phyloP scores from a whole-genome alignment of 2,888 invertebrate species.

The Octodonta nipae region DNA sequence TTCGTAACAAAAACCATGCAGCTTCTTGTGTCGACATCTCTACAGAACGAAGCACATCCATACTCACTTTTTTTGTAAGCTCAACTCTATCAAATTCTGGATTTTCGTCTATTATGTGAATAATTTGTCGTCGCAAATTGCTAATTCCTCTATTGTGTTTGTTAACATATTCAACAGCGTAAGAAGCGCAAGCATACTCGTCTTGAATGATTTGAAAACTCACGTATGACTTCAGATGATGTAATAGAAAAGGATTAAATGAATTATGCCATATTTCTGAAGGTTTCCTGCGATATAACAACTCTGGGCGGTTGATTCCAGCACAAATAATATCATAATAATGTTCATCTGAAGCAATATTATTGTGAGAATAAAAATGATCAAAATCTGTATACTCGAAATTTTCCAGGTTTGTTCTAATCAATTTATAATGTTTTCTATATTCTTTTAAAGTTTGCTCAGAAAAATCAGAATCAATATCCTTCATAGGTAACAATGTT shows the following conservation, averaged over 20 bases:
- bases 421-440: constrained; percentile 5
- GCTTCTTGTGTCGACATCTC: constrained; percentile 21
- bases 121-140: constrained; percentile 25
- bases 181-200: constrained; percentile 32
- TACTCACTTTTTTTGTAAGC: constrained; percentile 4
- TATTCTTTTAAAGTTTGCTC: constrained; percentile 5
- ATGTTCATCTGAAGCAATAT: constrained; percentile 18
- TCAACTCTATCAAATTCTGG: constrained; percentile 26
- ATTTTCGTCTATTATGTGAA: constrained; percentile 24
- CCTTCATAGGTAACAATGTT: constrained; percentile 17
- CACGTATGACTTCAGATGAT: constrained; percentile 26
- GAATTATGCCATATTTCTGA: constrained; percentile 30
- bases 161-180: constrained; percentile 33
- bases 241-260: constrained; percentile 30
- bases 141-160: constrained; percentile 28
- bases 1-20: constrained; percentile 33
- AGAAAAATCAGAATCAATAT: constrained; percentile 4
- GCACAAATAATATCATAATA: constrained; percentile 18
- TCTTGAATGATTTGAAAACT: constrained; percentile 31
- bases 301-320: constrained; percentile 22
- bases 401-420: neutral
- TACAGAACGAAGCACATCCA: neutral
- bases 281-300: constrained; percentile 25
- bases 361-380: constrained; percentile 8
- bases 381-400: constrained; percentile 2